Evolutionary conservation across 2,113 vertebrate genomes (phyloP).

Genomic region (Laterallus jamaicensis): DNA sequence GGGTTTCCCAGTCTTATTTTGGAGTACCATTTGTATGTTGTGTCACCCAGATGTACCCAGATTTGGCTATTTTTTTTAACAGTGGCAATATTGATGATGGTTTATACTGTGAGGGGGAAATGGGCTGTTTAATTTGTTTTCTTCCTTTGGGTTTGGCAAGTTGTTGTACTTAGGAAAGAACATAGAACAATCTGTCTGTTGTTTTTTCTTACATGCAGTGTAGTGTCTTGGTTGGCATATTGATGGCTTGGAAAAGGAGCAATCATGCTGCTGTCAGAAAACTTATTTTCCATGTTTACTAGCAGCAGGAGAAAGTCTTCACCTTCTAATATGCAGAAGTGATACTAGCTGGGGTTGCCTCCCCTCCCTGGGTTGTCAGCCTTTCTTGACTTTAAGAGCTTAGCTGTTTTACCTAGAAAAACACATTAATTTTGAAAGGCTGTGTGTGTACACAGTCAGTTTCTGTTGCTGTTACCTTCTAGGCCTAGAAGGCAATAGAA

Average conservation of each 20-base stretch:
- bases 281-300: neutral
- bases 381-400: neutral
- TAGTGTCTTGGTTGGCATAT: neutral
- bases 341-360: neutral
- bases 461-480: neutral
- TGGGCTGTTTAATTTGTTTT: neutral
- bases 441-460: too few species aligned
- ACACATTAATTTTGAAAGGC: neutral
- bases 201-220: neutral
- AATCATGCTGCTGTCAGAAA: neutral
- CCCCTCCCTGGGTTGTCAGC: neutral
- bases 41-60: neutral
- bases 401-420: neutral
- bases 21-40: neutral
- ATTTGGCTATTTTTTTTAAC: neutral
- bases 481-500: neutral
- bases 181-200: neutral
- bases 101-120: neutral
- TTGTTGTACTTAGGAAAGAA: neutral
- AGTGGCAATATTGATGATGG: accelerated
- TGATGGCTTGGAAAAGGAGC: neutral
- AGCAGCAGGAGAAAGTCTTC: neutral
- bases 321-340: neutral
- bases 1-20: neutral
- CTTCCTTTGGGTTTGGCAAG: neutral